Percentiles rank a stretch among this genome's conserved stretches.
Conservation (phyloP, 2,888 invertebrate genomes). For the Folsomia manolachei region DNA sequence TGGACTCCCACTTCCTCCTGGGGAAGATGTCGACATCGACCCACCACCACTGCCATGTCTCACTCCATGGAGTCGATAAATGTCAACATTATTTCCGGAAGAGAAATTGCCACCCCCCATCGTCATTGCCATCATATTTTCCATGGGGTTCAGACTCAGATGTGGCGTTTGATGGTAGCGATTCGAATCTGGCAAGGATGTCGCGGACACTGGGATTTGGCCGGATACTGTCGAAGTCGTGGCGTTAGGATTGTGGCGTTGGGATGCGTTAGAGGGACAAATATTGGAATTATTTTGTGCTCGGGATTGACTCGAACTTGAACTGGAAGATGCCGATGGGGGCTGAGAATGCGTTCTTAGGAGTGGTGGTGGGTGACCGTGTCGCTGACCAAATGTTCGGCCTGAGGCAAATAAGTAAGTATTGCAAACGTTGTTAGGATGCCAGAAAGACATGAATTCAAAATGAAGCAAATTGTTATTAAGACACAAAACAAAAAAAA, state of each 20-base stretch:
- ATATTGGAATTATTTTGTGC: neutral
- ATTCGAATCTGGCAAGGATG: neutral
- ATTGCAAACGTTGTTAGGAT: too few relatives aligned
- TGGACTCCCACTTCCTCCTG: neutral
- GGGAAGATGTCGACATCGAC: neutral
- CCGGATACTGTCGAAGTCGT: too few relatives aligned
- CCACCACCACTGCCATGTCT: neutral
- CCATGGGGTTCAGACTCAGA: neutral
- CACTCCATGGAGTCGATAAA: neutral
- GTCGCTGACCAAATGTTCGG: slow-evolving; percentile 12
- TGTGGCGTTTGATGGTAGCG: neutral
- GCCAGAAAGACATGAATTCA: too few relatives aligned
- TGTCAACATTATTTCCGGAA: neutral
- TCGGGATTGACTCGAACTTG: too few relatives aligned
- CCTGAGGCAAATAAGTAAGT: too few relatives aligned
- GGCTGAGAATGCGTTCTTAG: neutral
- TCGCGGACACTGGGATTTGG: too few relatives aligned
- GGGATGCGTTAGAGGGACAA: neutral
- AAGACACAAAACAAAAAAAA: too few relatives aligned
- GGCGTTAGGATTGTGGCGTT: too few relatives aligned
- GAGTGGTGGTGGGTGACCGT: neutral
- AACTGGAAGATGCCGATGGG: neutral
- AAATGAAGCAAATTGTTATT: too few relatives aligned
- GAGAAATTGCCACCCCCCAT: neutral
- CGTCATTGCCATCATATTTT: too few relatives aligned